Conservation (phyloP, 1,140 invertebrate species). For the Euwallacea similis region DNA sequence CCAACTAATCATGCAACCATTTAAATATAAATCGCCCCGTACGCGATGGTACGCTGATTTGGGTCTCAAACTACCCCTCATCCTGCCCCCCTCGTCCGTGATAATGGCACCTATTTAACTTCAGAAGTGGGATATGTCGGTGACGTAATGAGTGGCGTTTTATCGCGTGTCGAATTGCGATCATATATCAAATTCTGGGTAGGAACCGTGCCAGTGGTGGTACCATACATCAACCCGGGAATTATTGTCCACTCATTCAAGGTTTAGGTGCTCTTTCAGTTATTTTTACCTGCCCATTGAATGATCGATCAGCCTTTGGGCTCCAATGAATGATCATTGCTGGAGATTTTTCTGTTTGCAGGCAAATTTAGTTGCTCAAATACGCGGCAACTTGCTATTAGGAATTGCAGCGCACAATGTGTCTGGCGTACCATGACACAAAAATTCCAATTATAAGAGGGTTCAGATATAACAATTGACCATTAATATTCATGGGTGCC, state of each 20-base stretch:
- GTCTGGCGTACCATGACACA: too few species aligned
- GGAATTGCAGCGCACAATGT: too few species aligned
- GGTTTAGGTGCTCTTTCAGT: not conserved
- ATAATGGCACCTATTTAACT: constrained; percentile 24
- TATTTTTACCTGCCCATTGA: not conserved
- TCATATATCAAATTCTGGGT: constrained; percentile 1
- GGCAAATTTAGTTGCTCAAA: too few species aligned
- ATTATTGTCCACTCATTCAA: constrained; percentile 1
- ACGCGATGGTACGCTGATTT: constrained; percentile 50
- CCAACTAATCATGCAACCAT: constrained; percentile 55
- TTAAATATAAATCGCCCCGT: constrained; percentile 50
- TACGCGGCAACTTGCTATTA: too few species aligned
- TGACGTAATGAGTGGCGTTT: not conserved
- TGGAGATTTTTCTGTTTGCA: too few species aligned
- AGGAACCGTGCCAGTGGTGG: not conserved
- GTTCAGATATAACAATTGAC: too few species aligned
- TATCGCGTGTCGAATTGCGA: not conserved
- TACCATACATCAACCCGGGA: not conserved
- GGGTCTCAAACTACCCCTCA: not conserved
- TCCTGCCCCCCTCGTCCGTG: constrained; percentile 12
- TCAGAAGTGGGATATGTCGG: not conserved
- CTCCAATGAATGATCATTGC: too few species aligned
- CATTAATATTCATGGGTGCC: too few species aligned
- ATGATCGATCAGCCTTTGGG: not conserved
- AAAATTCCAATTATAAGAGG: too few species aligned